Base-by-base conservation (phyloP, 2,888 invertebrate species). In the Ametastegia equiseti region DNA sequence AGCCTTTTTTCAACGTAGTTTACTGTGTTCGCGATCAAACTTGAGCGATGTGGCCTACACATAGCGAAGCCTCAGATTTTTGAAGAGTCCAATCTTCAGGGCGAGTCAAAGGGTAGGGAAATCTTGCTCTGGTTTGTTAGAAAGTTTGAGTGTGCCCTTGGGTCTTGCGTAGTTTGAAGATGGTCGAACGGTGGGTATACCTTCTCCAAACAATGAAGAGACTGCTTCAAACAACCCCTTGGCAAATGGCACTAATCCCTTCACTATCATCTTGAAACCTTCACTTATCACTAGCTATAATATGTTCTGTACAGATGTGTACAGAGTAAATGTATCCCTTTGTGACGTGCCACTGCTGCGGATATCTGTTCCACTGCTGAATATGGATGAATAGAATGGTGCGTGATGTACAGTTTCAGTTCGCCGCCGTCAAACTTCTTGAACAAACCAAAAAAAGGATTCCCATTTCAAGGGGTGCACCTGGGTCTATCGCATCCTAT, bases 131-230 rank as follows among this genome's bases (percentile, higher is more conserved):
- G 11, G 33, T 63, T 63, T 2, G 19, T 69, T 42, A 11, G 3
- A 42, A 69, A 69, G 69, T 19, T 69, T 9, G 23, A 69, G 42
- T 69, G 69, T 69, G 7, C 27, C 42, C 69, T 23, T 9, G 11
- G 42, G 7, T 69, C n/a, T 42, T 42, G 19, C 39, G 13, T n/a
- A 11, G 30, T 11, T 69, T 45, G 42, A 45, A 23, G 27, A 69
- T 42, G 39, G 39, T 42, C 69, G n/a, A n/a, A n/a, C 69, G 13
- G 1, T 63, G 33, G 30, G n/a, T n/a, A n/a, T 63, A 63, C 60
- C 60, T 15, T 15, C 23, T 13, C 60, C 60, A 15, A 30, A 63
- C 60, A 63, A 30, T 63, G 60, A 33, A 33, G n/a, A n/a, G 9
- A 33, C 11, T 33, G n/a, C 11, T 30, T 63, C 13, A 63, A 54